These are phyloP conservation scores for Drosophila hydei DNA, from an alignment of 1,140 invertebrate genomes.

Conservation along the genomic window DNA sequence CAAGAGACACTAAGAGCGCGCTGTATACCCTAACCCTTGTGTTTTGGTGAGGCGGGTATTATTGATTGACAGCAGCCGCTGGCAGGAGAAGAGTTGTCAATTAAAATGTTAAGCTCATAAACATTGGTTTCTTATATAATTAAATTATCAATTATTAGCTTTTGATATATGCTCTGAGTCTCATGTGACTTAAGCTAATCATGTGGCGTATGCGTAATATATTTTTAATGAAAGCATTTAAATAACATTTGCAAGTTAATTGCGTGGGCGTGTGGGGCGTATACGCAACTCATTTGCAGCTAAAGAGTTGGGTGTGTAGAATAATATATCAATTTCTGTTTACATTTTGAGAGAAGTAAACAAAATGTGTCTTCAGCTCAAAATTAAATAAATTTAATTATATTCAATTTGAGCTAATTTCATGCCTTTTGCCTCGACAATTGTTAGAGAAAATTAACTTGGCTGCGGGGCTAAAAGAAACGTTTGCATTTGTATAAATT, in stretches of 20 bases:
- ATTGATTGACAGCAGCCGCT: background rate
- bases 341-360: too few relatives aligned
- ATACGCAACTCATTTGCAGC: too few relatives aligned
- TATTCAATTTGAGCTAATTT: background rate
- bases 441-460: background rate
- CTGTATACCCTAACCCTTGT: slow-evolving; percentile 1
- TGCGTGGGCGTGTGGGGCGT: too few relatives aligned
- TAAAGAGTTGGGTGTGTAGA: too few relatives aligned
- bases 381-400: too few relatives aligned
- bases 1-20: background rate
- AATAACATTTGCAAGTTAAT: background rate
- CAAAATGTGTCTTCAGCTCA: too few relatives aligned
- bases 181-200: background rate
- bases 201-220: slow-evolving; percentile 4
- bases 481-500: slow-evolving; percentile 2
- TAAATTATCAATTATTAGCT: background rate
- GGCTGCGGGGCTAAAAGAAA: background rate
- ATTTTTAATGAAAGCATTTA: background rate
- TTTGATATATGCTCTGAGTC: background rate
- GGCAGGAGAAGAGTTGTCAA: too few relatives aligned
- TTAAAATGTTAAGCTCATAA: background rate
- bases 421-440: too few relatives aligned
- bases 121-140: background rate
- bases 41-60: background rate
- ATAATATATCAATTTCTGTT: too few relatives aligned